Conservation (phyloP, 2,113 vertebrate species). For the Oryzias woworae region DNA sequence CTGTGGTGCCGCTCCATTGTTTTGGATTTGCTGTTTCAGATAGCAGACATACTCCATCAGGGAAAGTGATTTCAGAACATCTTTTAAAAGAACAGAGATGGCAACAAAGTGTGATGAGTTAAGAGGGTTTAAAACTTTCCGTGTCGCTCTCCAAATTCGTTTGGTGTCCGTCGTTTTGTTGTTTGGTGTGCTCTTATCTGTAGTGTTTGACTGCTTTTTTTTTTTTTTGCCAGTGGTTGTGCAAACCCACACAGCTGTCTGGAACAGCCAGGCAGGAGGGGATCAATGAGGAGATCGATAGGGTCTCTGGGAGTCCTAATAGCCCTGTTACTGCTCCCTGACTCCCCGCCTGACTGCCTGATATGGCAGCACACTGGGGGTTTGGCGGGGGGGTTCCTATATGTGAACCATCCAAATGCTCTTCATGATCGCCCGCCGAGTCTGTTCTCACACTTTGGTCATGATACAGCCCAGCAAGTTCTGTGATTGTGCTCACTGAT, state of each 20-base stretch:
- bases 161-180: slow-evolving; percentile 11
- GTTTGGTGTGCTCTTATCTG: slow-evolving; percentile 38
- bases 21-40: slow-evolving; percentile 8
- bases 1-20: slow-evolving; percentile 10
- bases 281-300: slow-evolving; percentile 76
- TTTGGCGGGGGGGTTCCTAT: slow-evolving; percentile 1
- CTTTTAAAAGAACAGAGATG: background rate
- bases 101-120: background rate
- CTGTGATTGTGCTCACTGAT: slow-evolving; percentile 40
- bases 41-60: slow-evolving; percentile 4
- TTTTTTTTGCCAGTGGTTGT: slow-evolving; percentile 37
- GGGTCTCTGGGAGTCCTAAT: slow-evolving; percentile 74
- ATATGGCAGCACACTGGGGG: slow-evolving; percentile 47
- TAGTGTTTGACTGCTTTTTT: slow-evolving; percentile 39
- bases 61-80: background rate
- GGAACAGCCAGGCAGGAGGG: slow-evolving; percentile 59
- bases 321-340: slow-evolving; percentile 72
- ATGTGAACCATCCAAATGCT: slow-evolving; percentile 26
- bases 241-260: slow-evolving; percentile 58
- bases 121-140: slow-evolving; percentile 19
- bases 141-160: slow-evolving; percentile 27
- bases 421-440: slow-evolving; percentile 43
- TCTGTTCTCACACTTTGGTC: slow-evolving; percentile 49
- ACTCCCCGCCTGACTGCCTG: slow-evolving; percentile 60
- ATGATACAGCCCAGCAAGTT: slow-evolving; percentile 55